Conservation (phyloP, 2,888 invertebrate species). For the Leucania comma region DNA sequence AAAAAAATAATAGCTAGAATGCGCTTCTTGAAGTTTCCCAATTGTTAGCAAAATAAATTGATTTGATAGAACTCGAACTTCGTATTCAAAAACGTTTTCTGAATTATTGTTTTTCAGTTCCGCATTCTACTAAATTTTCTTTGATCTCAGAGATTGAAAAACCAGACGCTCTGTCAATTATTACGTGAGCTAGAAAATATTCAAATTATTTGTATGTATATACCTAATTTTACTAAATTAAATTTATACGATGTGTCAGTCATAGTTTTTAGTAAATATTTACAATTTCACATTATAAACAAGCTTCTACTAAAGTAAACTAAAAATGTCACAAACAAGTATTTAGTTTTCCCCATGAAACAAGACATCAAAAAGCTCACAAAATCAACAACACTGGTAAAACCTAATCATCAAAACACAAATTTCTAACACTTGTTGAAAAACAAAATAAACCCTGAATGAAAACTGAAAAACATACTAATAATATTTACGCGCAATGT, state of each 20-base stretch:
- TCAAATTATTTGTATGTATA: not conserved
- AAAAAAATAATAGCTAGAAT: constrained; percentile 4
- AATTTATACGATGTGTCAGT: constrained; percentile 23
- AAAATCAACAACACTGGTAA: constrained; percentile 27
- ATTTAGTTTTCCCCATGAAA: constrained; percentile 8
- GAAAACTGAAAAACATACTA: constrained; percentile 34
- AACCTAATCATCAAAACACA: constrained; percentile 24
- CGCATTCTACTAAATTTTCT: constrained; percentile 27
- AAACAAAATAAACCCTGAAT: constrained; percentile 37
- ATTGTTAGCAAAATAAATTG: constrained; percentile 12
- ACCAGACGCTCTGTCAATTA: not conserved
- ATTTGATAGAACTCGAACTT: not conserved
- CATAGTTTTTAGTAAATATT: constrained; percentile 39
- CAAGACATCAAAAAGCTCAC: not conserved
- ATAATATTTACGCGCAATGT: constrained; percentile 37
- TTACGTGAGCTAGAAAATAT: not conserved
- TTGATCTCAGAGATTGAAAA: constrained; percentile 35
- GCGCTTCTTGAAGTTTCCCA: not conserved
- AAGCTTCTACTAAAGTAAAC: constrained; percentile 6
- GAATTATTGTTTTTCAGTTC: constrained; percentile 24
- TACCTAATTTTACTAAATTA: too few species aligned
- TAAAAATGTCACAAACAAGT: constrained; percentile 12
- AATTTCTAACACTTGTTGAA: constrained; percentile 20
- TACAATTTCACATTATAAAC: constrained; percentile 11
- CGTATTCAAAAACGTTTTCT: constrained; percentile 1